Evolutionary conservation across 1,140 invertebrate species (phyloP), one percentile per base, ranked within the genome.

Genomic region (Scaptomyza montana): DNA sequence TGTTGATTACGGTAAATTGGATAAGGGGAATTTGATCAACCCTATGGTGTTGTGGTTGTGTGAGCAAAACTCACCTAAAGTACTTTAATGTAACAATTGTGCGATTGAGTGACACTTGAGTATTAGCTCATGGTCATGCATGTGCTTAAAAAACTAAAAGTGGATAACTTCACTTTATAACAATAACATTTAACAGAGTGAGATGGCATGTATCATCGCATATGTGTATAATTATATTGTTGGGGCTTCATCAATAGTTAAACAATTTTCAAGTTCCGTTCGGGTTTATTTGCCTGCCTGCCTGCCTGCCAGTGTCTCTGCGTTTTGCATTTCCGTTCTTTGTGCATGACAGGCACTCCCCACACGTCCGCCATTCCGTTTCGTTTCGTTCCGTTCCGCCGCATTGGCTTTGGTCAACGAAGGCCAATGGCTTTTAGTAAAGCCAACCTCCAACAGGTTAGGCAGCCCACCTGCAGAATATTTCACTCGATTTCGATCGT

Each of bases 351-450:
- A 63, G 71, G 13, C 71, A 54, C 67, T 59, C 73, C 66, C 41
- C 67, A 54, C 73, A 60, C 51, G 45, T 69, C 49, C 68, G 39
- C 36, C 53, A 47, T 36, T 36, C 2, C 33, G 33, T 36, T 36
- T 9, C 8, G 33, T 9, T 36, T 7, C 8, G 33, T 36, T 36
- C 33, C 53, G 68, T 46, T 72, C 63, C 55, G 54, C 33, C 13
- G 43, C 43, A 12, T 41, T 49, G 9, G 50, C 25, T 50, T 67
- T 79, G 80, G 80, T 80, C 80, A 85, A 5, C 63, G 80, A 80
- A 85, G 80, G 80, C 80, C 80, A 86, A 71, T 85, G 80, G 80
- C 80, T 80, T 36, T 85, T 76, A 19, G 49, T 47, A 57, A 57
- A 61, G 12, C 21, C 45, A 54, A 53, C 12, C 30, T 13, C 65